Evolutionary conservation across 2,113 vertebrate species (phyloP).

Genomic region (Sphyrna mokarran): DNA sequence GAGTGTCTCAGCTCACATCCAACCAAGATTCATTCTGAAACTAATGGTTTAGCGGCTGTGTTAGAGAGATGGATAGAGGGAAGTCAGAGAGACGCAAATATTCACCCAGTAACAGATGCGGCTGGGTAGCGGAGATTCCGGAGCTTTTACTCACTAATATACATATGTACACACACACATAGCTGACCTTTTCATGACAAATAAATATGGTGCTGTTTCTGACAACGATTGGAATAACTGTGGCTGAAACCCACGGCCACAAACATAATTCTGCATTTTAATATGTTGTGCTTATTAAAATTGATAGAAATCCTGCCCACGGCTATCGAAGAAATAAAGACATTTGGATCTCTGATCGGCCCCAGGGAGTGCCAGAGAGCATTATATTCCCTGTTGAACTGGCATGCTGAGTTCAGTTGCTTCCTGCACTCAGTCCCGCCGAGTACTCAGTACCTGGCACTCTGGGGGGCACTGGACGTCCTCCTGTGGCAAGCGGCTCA

Average conservation of each 20-base stretch:
- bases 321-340: neutral
- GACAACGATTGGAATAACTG: neutral
- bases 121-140: neutral
- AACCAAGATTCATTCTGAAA: neutral
- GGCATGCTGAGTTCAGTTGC: neutral
- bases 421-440: neutral
- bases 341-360: too few species aligned
- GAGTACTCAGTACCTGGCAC: neutral
- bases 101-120: neutral
- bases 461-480: neutral
- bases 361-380: neutral
- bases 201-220: neutral
- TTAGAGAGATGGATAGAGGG: neutral
- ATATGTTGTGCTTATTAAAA: constrained; percentile 12
- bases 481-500: neutral
- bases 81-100: neutral
- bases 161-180: neutral
- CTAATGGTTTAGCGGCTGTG: neutral
- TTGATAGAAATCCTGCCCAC: neutral
- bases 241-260: neutral
- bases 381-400: too few species aligned
- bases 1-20: neutral
- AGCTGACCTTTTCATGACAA: neutral
- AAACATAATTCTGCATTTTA: neutral
- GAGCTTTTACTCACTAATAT: neutral